Base-by-base conservation (phyloP, 2,888 invertebrate genomes). In the Scrobipalpa costella region DNA sequence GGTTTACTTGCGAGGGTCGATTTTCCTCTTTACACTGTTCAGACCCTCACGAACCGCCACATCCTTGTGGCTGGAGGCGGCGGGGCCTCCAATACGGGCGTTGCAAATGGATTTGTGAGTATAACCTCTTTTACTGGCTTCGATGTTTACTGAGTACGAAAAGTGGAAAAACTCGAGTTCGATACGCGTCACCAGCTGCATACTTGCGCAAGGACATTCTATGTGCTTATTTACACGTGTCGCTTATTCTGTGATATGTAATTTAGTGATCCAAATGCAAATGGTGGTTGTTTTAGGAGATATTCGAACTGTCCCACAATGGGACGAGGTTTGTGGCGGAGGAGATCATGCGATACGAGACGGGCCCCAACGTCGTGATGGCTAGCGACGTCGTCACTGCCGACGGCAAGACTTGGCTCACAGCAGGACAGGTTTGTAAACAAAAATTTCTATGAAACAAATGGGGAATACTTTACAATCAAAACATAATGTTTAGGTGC, bases 21-120 rank as follows among this genome's bases (percentile, higher is more conserved):
- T 93, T 98, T 98, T 92, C 99, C 99, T 6, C 93, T 98, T 66
- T 99, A 98, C 84, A 95, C 97, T 2, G 93, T 98, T 38, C 96
- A 97, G 89, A 96, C 97, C 92, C 92, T 99, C 66, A 97, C 97
- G 36, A 97, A 96, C 86, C 94, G 98, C 71, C 98, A 98, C 92
- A 95, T 99, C 75, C 91, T 99, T 67, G 98, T 99, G 58, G 99
- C 97, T 68, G 99, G 99, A 63, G 99, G 99, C 63, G 99, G 99
- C 66, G 99, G 99, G 64, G 96, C 97, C 44, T 96, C 98, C 15
- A 98, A 98, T 86, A 99, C 99, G 57, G 99, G 99, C 63, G 97
- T 99, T 63, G 96, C 96, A 44, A 99, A 99, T 93, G 98, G 98
- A 84, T 97, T 99, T 92, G 98, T 98, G 92, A 95, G 97, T 94